Evolutionary conservation across 2,113 vertebrate species (phyloP).

Genomic region (Catharus fuscescens): DNA sequence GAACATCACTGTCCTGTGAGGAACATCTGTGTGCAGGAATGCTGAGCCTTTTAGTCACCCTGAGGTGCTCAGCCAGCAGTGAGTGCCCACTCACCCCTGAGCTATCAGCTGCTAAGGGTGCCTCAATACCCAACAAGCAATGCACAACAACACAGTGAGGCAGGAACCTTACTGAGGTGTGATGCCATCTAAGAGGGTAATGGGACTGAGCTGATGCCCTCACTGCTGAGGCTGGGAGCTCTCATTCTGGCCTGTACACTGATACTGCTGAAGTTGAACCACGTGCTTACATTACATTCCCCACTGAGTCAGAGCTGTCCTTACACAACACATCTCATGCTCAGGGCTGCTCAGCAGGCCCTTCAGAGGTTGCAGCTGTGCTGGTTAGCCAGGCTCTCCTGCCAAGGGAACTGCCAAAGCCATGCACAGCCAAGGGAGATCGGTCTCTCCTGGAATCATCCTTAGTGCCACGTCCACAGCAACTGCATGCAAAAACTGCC

Average conservation of each 20-base stretch:
- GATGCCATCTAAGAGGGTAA: not conserved
- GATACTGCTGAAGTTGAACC: not conserved
- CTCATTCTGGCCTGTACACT: not conserved
- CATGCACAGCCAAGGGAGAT: not conserved
- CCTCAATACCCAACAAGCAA: not conserved
- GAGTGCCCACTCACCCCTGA: not conserved
- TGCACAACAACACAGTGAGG: rapidly evolving
- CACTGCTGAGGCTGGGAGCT: not conserved
- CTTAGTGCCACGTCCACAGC: not conserved
- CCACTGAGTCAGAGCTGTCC: not conserved
- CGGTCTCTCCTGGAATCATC: not conserved
- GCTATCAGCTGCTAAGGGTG: not conserved
- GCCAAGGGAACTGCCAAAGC: not conserved
- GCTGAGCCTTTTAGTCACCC: not conserved
- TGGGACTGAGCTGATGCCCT: not conserved
- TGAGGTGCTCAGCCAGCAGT: rapidly evolving
- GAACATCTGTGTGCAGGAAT: not conserved
- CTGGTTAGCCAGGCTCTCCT: not conserved
- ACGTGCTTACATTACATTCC: not conserved
- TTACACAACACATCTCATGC: not conserved
- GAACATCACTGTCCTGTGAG: not conserved
- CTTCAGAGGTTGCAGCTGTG: not conserved
- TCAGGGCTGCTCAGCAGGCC: not conserved
- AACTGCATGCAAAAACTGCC: not conserved
- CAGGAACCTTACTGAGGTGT: not conserved